These are phyloP conservation scores for Sphaerophoria taeniata DNA, from an alignment of 2,888 invertebrate genomes.

Conservation along the genomic window DNA sequence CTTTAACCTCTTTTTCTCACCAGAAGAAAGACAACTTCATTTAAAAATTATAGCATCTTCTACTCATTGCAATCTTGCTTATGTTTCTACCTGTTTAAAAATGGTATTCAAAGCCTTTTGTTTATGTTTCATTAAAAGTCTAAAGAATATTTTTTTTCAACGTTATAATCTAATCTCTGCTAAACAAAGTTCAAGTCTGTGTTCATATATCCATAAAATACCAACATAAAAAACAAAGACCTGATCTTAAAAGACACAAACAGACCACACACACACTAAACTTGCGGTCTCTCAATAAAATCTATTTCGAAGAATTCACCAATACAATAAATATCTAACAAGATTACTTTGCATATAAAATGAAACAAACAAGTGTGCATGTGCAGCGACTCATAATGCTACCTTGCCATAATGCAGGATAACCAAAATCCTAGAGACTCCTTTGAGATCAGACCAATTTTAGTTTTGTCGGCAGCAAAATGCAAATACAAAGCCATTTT, in stretches of 20 bases:
- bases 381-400: conserved; percentile 20
- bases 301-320: conserved; percentile 35
- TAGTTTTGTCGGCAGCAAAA: not conserved
- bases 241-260: no score
- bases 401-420: no score
- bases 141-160: no score
- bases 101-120: no score
- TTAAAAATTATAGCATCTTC: no score
- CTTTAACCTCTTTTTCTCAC: no score
- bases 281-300: conserved; percentile 25
- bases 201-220: conserved; percentile 2
- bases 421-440: conserved; percentile 8
- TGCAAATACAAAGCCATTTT: conserved; percentile 21
- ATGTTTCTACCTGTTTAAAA: no score
- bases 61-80: no score
- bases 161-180: no score
- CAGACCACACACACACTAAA: no score
- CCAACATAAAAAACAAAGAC: not conserved
- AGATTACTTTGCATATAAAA: conserved; percentile 38
- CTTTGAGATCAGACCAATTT: conserved; percentile 20
- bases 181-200: conserved; percentile 1
- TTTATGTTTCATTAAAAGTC: no score
- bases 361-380: conserved; percentile 6
- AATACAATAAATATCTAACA: conserved; percentile 60
- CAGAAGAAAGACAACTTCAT: no score